Conservation (phyloP, 2,797 vertebrate species). For the Emydoidea blandingii region DNA sequence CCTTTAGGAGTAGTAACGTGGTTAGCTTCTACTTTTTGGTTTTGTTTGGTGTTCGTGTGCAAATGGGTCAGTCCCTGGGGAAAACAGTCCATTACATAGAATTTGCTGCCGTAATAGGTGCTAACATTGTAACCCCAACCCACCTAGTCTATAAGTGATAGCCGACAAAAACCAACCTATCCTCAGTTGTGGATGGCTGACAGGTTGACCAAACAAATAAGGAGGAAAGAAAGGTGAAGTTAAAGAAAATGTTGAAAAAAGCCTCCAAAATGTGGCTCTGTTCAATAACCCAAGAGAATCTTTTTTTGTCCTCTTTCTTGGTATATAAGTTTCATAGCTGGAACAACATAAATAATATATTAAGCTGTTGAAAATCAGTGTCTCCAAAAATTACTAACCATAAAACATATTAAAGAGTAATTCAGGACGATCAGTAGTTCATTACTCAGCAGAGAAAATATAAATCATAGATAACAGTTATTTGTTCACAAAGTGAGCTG, state of each 20-base stretch:
- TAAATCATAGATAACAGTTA: neutral
- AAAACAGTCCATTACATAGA: neutral
- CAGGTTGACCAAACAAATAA: neutral
- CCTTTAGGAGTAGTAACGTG: neutral
- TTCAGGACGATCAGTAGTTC: neutral
- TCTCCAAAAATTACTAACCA: neutral
- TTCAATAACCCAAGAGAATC: neutral
- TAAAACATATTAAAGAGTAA: neutral
- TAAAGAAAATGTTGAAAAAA: neutral
- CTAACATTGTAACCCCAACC: neutral
- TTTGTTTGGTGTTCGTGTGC: neutral
- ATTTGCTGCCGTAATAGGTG: neutral
- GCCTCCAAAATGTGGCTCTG: neutral
- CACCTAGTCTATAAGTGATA: neutral
- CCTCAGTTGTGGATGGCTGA: neutral
- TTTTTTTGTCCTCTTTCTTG: neutral
- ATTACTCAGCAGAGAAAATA: neutral
- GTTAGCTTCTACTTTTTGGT: neutral
- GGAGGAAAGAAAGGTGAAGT: neutral
- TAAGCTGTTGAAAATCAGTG: neutral
- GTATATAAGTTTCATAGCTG: neutral
- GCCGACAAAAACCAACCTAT: neutral
- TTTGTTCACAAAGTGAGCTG: neutral
- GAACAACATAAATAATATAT: neutral
- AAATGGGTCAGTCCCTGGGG: neutral